phyloP scores from a whole-genome alignment of 1,140 invertebrate species.

The Temnothorax curvispinosus region DNA sequence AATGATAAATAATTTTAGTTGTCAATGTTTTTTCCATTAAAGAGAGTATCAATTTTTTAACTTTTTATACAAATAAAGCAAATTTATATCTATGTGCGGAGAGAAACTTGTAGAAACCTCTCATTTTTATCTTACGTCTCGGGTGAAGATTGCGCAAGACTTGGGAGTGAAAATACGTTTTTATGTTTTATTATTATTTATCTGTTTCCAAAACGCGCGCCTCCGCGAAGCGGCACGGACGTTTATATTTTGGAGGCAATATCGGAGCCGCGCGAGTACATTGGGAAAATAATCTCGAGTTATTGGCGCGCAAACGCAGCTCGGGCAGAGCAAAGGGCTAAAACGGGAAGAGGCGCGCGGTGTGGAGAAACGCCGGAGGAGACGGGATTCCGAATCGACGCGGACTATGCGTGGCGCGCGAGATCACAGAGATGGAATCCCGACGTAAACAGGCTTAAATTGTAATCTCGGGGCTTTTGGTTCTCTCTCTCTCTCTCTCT shows the following conservation, averaged over 20 bases:
- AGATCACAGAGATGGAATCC: conserved; percentile 74
- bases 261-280: conserved; percentile 43
- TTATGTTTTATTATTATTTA: conserved; percentile 43
- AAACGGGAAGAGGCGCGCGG: conserved; percentile 48
- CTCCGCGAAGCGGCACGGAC: neutral
- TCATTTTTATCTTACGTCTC: neutral
- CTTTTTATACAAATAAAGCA: neutral
- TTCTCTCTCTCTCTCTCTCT: conserved; percentile 30
- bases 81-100: neutral
- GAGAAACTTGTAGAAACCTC: neutral
- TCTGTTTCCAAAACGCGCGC: conserved; percentile 11
- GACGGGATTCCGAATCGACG: conserved; percentile 68
- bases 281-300: conserved; percentile 57
- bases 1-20: neutral
- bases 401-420: conserved; percentile 72
- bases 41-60: neutral
- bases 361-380: conserved; percentile 54
- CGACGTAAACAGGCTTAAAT: conserved; percentile 79
- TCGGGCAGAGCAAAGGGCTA: conserved; percentile 50
- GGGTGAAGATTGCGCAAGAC: neutral
- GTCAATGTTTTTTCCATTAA: neutral
- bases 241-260: conserved; percentile 59
- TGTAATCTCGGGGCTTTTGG: conserved; percentile 70
- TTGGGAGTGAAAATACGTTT: neutral
- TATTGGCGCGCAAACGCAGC: conserved; percentile 49